These are phyloP conservation scores for Agrochola circellaris DNA, from an alignment of 2,888 invertebrate genomes.

Conservation along the genomic window DNA sequence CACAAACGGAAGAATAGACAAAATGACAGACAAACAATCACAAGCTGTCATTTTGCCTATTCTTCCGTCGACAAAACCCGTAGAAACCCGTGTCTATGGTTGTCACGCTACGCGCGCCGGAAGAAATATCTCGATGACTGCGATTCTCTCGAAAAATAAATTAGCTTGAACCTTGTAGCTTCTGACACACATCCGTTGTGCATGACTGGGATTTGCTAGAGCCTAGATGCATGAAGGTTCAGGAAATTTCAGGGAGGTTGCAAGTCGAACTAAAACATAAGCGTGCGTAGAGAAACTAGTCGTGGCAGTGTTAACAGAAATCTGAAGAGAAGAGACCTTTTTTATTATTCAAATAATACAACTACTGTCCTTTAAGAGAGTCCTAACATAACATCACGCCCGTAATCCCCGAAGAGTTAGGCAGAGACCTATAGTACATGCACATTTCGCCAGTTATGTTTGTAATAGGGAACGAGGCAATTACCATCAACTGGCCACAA, in stretches of 20 bases:
- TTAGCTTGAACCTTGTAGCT: not conserved
- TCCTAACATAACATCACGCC: not conserved
- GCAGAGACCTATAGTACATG: not conserved
- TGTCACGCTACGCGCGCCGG: too few relatives aligned
- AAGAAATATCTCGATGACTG: not conserved
- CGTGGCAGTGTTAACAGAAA: not conserved
- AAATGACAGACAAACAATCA: too few relatives aligned
- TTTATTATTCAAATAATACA: not conserved
- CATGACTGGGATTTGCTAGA: constrained; percentile 6
- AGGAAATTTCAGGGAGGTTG: not conserved
- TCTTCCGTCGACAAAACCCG: too few relatives aligned
- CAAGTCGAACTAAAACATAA: not conserved
- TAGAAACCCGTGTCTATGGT: too few relatives aligned
- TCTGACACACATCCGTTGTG: not conserved
- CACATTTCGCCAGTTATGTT: not conserved
- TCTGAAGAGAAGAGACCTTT: not conserved
- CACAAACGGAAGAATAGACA: too few relatives aligned
- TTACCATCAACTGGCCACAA: not conserved
- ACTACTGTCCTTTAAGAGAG: too few relatives aligned
- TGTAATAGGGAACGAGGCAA: not conserved
- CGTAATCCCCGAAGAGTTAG: not conserved
- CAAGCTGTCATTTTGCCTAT: too few relatives aligned
- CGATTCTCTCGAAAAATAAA: not conserved
- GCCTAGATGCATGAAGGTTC: not conserved
- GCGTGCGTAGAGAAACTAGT: not conserved